These are phyloP conservation scores for Melipona quadrifasciata DNA, from an alignment of 1,140 invertebrate species.

Conservation along the genomic window DNA sequence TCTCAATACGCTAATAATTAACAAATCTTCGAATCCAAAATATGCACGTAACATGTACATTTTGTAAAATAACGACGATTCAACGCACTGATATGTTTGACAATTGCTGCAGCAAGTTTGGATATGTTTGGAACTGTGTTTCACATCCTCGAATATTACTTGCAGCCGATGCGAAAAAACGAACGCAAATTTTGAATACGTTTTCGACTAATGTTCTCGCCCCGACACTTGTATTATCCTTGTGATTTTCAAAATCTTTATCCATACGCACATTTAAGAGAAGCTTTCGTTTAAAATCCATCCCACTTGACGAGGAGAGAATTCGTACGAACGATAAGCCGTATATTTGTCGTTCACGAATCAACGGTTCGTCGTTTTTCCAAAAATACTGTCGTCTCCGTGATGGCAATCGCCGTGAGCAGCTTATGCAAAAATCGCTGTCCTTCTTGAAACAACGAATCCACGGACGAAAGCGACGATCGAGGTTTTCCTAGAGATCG, in stretches of 20 bases:
- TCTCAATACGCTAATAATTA: neutral
- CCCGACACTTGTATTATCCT: neutral
- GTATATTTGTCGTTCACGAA: neutral
- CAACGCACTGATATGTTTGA: neutral
- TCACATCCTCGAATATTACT: neutral
- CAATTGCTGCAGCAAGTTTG: neutral
- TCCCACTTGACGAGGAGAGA: neutral
- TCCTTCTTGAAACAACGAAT: constrained; percentile 40
- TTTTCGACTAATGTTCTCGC: neutral
- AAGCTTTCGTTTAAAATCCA: neutral
- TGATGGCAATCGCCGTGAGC: constrained; percentile 39
- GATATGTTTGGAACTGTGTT: neutral
- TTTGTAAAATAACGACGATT: neutral
- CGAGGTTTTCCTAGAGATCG: constrained; percentile 44
- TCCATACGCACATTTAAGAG: neutral
- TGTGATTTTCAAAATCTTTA: neutral
- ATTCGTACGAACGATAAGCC: neutral
- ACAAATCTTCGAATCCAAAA: neutral
- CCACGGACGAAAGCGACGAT: constrained; percentile 59
- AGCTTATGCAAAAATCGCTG: constrained; percentile 21
- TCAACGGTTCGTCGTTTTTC: constrained; percentile 45
- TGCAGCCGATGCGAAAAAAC: neutral
- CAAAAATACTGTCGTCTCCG: constrained; percentile 24
- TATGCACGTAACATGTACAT: neutral
- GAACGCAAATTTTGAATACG: neutral